Evolutionary conservation across 1,140 invertebrate species (phyloP), one percentile per base, ranked within the genome.

Genomic region (Lucilia cuprina): DNA sequence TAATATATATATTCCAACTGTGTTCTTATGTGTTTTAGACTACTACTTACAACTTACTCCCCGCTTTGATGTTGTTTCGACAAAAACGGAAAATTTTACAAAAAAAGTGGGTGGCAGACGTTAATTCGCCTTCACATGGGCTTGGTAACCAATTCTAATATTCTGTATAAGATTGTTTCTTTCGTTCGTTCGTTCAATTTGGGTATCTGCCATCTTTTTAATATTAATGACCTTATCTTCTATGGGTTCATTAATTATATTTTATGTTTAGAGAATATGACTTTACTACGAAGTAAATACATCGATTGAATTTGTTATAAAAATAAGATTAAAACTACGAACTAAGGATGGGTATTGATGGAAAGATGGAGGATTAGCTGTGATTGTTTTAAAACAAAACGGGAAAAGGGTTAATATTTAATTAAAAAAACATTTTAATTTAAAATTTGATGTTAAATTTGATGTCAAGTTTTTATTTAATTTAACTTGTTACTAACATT

Each of bases 191-290:
- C 65, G 21, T 70, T 70, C 65, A 70, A 25, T 70, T 70, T 70
- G 65, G 65, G 65, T 70, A 70, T 70, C 65, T 70, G 65, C 65
- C 65, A 70, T 70, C n/a, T n/a, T 21, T 70, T 70, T 70, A 70
- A 70, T 70, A 70, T 70, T 70, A 70, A 70, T 70, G 65, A 70
- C 65, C 65, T 70, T 70, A 70, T 70, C 65, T 70, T 19, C 19
- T 70, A 70, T 21, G 65, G 65, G 65, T 21, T 70, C 65, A 70
- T 70, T 70, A 70, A 70, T 70, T 70, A 70, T 70, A 70, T 70
- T 70, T 70, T 7, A 70, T 70, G n/a, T 9, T 70, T 70, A 70
- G 21, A 19, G 65, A 9, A 21, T 70, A 21, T 8, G 55, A n/a
- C 55, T 30, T 1, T 30, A 30, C 25, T 30, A 30, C 25, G 25